Conservation (phyloP, 2,888 invertebrate species). For the Latheticus oryzae region DNA sequence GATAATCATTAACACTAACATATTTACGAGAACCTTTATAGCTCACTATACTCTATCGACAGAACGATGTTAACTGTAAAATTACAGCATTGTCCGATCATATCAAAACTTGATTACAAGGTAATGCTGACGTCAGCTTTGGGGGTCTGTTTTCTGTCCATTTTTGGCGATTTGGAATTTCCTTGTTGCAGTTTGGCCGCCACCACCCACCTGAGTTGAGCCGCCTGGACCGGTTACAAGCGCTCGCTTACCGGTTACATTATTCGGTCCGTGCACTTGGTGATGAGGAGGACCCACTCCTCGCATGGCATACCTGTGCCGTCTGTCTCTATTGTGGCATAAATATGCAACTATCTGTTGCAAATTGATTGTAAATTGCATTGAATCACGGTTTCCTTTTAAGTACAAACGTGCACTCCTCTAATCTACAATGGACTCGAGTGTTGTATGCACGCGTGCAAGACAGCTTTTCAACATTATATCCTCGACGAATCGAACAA, state of each 20-base stretch:
- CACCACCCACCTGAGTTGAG: constrained; percentile 42
- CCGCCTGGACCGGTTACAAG: constrained; percentile 43
- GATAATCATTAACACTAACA: constrained; percentile 39
- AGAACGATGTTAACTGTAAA: constrained; percentile 24
- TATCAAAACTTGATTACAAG: constrained; percentile 6
- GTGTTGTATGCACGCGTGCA: constrained; percentile 28
- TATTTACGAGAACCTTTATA: constrained; percentile 33
- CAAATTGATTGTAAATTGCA: constrained; percentile 43
- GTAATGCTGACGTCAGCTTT: neutral
- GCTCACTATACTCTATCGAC: constrained; percentile 22
- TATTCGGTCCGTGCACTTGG: constrained; percentile 46
- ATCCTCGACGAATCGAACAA: constrained; percentile 15
- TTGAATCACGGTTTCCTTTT: constrained; percentile 43
- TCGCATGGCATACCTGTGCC: constrained; percentile 31
- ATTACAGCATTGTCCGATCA: constrained; percentile 17
- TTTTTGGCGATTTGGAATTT: constrained; percentile 47
- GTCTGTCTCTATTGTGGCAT: constrained; percentile 40
- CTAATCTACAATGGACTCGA: constrained; percentile 34
- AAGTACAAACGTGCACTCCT: constrained; percentile 38
- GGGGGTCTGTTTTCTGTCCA: constrained; percentile 43
- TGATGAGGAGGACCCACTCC: constrained; percentile 43
- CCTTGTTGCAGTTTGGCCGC: constrained; percentile 42
- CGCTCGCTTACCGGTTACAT: constrained; percentile 45
- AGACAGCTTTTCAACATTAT: constrained; percentile 20
- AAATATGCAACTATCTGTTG: constrained; percentile 42